phyloP scores from a whole-genome alignment of 2,888 invertebrate species.

The Coleophora flavipennella region DNA sequence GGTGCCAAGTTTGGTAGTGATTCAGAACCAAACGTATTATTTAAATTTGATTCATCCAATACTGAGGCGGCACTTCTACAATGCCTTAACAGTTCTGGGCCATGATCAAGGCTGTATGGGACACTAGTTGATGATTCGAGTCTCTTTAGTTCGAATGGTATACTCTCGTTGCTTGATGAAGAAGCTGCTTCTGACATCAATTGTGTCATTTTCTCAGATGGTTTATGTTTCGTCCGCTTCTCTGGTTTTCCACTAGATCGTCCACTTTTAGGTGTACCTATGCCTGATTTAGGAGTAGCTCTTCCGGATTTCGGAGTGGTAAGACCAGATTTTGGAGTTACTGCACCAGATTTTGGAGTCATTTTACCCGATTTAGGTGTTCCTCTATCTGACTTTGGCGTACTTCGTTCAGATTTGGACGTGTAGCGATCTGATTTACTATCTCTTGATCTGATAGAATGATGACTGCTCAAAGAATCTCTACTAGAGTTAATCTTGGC shows the following conservation, averaged over 20 bases:
- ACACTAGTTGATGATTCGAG: constrained; percentile 76
- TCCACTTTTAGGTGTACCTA: constrained; percentile 72
- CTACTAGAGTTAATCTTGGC: constrained; percentile 60
- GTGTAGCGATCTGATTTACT: constrained; percentile 64
- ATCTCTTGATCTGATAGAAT: constrained; percentile 63
- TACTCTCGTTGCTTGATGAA: constrained; percentile 73
- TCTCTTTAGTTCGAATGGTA: constrained; percentile 61
- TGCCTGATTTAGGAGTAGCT: constrained; percentile 57
- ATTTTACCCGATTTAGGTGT: constrained; percentile 58
- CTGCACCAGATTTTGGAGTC: constrained; percentile 57
- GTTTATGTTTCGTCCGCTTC: constrained; percentile 59
- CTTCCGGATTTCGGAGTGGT: constrained; percentile 60
- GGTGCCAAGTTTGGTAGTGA: constrained; percentile 81
- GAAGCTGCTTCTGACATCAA: constrained; percentile 72
- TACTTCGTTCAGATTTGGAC: constrained; percentile 62
- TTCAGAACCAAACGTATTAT: constrained; percentile 74
- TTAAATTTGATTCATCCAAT: constrained; percentile 69
- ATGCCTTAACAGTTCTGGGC: constrained; percentile 63
- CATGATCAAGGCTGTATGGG: constrained; percentile 74
- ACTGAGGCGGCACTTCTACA: constrained; percentile 73
- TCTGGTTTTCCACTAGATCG: constrained; percentile 65
- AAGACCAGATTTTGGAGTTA: constrained; percentile 59
- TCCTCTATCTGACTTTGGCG: constrained; percentile 60
- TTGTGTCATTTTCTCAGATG: constrained; percentile 68
- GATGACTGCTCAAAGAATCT: constrained; percentile 66